Base-by-base conservation (phyloP, 2,888 invertebrate genomes). In the Heliconius ethilla region DNA sequence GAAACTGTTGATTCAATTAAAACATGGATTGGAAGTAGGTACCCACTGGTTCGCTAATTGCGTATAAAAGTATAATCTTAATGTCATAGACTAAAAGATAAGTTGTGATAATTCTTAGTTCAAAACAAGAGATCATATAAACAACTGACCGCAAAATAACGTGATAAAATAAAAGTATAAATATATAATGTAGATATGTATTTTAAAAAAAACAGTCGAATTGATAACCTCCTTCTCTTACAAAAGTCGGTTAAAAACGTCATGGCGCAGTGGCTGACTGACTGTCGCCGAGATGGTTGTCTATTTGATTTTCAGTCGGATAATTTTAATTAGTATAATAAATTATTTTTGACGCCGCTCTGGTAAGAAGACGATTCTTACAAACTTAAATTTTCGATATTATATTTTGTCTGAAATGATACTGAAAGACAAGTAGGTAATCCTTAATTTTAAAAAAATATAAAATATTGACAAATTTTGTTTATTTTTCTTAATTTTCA, bases 41-140 rank as follows among this genome's bases (percentile, higher is more conserved):
- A 67, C 69, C 69, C 69, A 69, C 40, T 69, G 40, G 67, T 5
- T 69, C 15, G 69, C 11, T 69, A 69, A 69, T 69, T 69, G 37
- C 69, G 40, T 45, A 13, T 25, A 33, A 10, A 67, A 69, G 25
- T 69, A 7, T 72, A 59, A 72, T 33, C n/a, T 59, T n/a, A 10
- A n/a, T n/a, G 59, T 33, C 22, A 33, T 55, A 29, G 18, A 22
- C 55, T 55, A n/a, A 33, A n/a, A 72, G 33, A 72, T 72, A 72
- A 72, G 13, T 33, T 59, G 13, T 59, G 55, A 72, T 72, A 72
- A 33, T 59, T 33, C n/a, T 33, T 59, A 29, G 70, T 72, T 72
- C 55, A 72, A 72, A 72, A 10, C 33, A 59, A 45, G 33, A 72
- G 70, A n/a, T 72, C 55, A 72, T 33, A 33, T 72, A 59, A 72